These are phyloP conservation scores for Coremacera marginata DNA, from an alignment of 2,888 invertebrate genomes.

Conservation along the genomic window DNA sequence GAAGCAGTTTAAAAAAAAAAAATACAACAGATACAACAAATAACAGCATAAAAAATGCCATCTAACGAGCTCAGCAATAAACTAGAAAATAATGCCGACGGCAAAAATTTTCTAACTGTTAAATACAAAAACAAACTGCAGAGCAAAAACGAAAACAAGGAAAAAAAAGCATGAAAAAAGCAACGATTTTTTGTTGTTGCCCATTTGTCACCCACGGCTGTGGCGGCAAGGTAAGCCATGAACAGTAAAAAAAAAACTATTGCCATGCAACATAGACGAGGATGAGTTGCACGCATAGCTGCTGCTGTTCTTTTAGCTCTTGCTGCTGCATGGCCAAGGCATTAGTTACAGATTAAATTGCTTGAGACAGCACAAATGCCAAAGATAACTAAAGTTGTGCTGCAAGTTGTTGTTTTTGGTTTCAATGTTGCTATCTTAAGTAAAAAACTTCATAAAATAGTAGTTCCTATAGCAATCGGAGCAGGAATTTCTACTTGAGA, in stretches of 20 bases:
- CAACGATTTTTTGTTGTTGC: conserved; percentile 23
- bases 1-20: background rate
- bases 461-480: background rate
- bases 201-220: conserved; percentile 39
- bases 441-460: too few species aligned
- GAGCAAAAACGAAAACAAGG: background rate
- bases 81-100: conserved; percentile 28
- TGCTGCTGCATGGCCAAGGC: background rate
- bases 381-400: conserved; percentile 2
- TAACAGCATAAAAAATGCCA: conserved; percentile 13
- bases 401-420: background rate
- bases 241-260: conserved; percentile 7
- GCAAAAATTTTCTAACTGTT: conserved; percentile 34
- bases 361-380: conserved; percentile 9
- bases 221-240: background rate
- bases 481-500: background rate
- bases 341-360: conserved; percentile 27
- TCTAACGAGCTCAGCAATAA: conserved; percentile 31
- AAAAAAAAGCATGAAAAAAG: background rate
- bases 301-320: background rate
- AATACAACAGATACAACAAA: background rate
- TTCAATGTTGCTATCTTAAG: background rate
- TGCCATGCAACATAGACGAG: background rate
- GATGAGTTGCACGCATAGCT: background rate
- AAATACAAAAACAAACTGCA: conserved; percentile 11